Conservation (phyloP, 23 tunicate genomes). For the Trididemnum clinides region DNA sequence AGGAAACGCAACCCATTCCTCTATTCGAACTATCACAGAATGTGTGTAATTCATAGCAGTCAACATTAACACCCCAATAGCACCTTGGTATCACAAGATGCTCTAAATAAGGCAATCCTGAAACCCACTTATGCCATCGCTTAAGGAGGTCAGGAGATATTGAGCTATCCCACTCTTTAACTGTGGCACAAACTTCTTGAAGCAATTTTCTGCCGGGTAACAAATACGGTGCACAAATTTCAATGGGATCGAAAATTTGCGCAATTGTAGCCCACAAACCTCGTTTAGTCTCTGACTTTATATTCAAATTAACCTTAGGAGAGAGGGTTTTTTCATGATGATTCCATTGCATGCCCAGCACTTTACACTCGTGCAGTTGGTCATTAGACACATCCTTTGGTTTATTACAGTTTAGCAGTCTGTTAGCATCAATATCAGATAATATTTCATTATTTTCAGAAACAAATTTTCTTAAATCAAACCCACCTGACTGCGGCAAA, state of each 20-base stretch:
- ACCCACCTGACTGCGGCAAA: conserved; percentile 1
- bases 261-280: conserved; percentile 23
- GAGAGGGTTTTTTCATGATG: not conserved
- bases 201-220: not conserved
- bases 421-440: not conserved
- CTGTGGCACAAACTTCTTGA: not conserved
- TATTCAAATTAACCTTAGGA: not conserved
- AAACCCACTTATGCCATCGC: not conserved
- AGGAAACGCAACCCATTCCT: conserved; percentile 8
- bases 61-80: not conserved
- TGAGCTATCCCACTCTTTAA: not conserved
- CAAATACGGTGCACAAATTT: conserved; percentile 15
- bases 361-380: not conserved
- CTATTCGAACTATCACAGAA: conserved; percentile 9
- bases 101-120: conserved; percentile 2
- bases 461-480: conserved; percentile 18
- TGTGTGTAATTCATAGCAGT: conserved; percentile 6
- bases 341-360: conserved; percentile 12
- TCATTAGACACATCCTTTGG: not conserved
- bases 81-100: not conserved
- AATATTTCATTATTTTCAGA: not conserved
- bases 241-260: conserved; percentile 13
- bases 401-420: not conserved
- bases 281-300: not conserved
- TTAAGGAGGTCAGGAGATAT: not conserved